A percentile compares a stretch with the other conserved stretches of the same genome.
These are phyloP conservation scores for Cryptocheilus praepositus DNA, from an alignment of 2,888 invertebrate genomes.

Conservation along the genomic window DNA sequence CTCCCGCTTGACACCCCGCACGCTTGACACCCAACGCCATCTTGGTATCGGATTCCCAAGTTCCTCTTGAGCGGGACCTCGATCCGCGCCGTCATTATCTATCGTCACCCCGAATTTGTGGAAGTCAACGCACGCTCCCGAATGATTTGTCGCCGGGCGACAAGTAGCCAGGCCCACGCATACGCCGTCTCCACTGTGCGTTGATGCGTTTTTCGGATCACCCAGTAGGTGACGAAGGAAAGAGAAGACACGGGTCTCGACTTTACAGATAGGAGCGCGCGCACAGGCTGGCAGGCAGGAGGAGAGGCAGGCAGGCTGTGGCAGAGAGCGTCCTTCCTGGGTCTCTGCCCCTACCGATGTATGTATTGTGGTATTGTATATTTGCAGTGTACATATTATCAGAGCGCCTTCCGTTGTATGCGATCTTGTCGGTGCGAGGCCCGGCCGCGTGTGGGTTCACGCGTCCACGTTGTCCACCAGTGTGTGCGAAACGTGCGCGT, in stretches of 20 bases:
- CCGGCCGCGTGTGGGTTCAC: constrained; percentile 12
- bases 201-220: constrained; percentile 22
- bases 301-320: constrained; percentile 45
- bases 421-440: constrained; percentile 34
- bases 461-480: neutral
- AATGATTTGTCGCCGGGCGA: neutral
- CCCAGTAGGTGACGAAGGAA: constrained; percentile 31
- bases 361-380: constrained; percentile 66
- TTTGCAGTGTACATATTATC: constrained; percentile 69
- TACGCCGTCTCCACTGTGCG: too few species aligned
- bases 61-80: too few species aligned
- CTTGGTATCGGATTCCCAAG: too few species aligned
- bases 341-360: constrained; percentile 72
- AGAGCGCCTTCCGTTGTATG: constrained; percentile 46
- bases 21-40: too few species aligned
- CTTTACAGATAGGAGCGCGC: constrained; percentile 52
- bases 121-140: too few species aligned
- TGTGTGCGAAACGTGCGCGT: neutral
- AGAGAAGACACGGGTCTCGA: constrained; percentile 27
- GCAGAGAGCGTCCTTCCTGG: constrained; percentile 71
- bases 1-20: too few species aligned
- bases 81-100: too few species aligned
- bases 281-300: constrained; percentile 41
- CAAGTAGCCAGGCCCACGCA: too few species aligned
- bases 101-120: too few species aligned